Percentiles rank a stretch among this genome's conserved stretches.
Conservation (phyloP, 2,888 invertebrate species). For the Rhorus exstirpatorius region DNA sequence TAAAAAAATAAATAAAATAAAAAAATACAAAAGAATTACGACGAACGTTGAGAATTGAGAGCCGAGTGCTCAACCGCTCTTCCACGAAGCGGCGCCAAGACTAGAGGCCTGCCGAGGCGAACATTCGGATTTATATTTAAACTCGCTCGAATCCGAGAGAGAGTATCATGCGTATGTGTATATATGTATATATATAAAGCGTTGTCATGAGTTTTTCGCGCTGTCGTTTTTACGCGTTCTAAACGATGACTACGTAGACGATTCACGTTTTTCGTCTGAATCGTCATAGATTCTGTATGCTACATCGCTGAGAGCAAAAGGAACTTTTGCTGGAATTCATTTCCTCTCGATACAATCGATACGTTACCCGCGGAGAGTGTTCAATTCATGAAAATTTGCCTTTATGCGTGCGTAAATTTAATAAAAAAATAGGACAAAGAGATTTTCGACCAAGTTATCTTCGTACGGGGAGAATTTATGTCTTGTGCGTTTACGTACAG, state of each 20-base stretch:
- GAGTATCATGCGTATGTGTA: no score
- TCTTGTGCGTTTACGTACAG: conserved; percentile 19
- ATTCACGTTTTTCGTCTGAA: not conserved
- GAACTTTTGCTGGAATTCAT: no score
- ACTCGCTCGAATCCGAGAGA: conserved; percentile 70
- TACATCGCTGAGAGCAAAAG: no score
- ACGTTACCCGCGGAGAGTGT: no score
- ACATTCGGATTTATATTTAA: conserved; percentile 85
- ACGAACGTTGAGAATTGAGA: conserved; percentile 10
- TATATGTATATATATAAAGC: no score
- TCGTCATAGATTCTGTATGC: no score
- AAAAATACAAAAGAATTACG: conserved; percentile 13
- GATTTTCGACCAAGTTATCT: conserved; percentile 60
- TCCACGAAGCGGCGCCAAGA: conserved; percentile 82
- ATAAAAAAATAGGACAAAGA: conserved; percentile 53
- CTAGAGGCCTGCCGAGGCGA: conserved; percentile 82
- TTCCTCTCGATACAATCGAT: no score
- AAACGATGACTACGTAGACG: no score
- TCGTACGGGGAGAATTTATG: conserved; percentile 40
- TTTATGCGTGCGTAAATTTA: not conserved
- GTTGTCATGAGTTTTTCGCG: conserved; percentile 29
- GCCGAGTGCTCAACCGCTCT: conserved; percentile 65
- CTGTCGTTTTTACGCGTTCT: no score
- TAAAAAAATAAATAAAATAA: not conserved
- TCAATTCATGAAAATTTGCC: no score